Base-by-base conservation (phyloP, 1,140 invertebrate genomes). In the Onthophagus taurus region DNA sequence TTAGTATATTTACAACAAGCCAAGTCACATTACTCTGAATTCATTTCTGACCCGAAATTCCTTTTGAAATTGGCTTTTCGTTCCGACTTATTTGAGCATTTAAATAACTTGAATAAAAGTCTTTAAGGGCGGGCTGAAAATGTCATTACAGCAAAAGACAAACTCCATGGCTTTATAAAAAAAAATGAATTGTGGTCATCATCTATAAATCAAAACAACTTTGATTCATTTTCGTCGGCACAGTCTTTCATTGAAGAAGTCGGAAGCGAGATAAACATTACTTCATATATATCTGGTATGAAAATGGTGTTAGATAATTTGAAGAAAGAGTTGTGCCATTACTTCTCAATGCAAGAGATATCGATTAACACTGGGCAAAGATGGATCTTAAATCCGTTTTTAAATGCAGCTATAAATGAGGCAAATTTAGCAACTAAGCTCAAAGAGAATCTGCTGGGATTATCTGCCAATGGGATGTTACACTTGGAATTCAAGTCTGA, bases 1-100 rank as follows among this genome's bases (percentile, higher is more conserved):
- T 12, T 36, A 17, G 11, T 36, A 36, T 26, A 26, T 26, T 26
- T 26, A 26, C 24, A 26, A n/a, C 24, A 26, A 26, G 24, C 24
- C 24, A 26, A 26, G 24, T 26, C 24, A 26, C 24, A 26, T 26
- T 26, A 26, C 24, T 26, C 24, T 26, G 24, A 26, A 26, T 26
- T 26, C 24, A 26, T 26, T 26, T 26, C 24, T 26, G 24, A 26
- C 24, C 24, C 24, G 24, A n/a, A 26, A 26, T 26, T 26, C 24
- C 24, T 26, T 26, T 26, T 26, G 24, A 26, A 26, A 26, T 26
- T 26, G 24, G 24, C 24, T 26, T 26, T 26, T 26, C 24, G 7
- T 26, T 26, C 24, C n/a, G 24, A 26, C 24, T 26, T 26, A 26
- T 26, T 26, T 26, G 24, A 26, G 24, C 24, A 26, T 26, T 26